Evolutionary conservation across 2,888 invertebrate genomes (phyloP), one percentile per base, ranked within the genome.

Genomic region (Andrena flavipes): DNA sequence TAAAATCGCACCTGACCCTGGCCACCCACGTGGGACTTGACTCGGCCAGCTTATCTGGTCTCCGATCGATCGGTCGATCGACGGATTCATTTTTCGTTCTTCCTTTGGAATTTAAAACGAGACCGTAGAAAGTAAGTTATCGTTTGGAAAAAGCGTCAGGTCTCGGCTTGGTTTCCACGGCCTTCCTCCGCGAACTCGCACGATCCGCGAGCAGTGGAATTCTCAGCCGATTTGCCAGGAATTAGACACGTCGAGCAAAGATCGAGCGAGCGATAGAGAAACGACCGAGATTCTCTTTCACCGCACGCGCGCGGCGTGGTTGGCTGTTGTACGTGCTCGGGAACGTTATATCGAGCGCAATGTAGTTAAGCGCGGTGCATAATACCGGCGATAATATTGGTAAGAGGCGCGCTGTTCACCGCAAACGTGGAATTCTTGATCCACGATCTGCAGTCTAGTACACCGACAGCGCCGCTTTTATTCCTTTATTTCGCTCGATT

Each of bases 311-410:
- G 64, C 67, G 60, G 42, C 42, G 5, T 16, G 42, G 4, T 5
- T 5, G 42, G 16, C 42, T 16, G 42, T 42, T 42, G 42, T 42
- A 42, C 42, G 42, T 16, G 42, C 42, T 5, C 42, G 42, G 42
- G 42, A 42, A 73, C 73, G 78, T 59, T 78, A 26, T 48, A 69
- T 48, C 65, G 74, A 64, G 64, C 56, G 65, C 73, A 85, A 80
- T 63, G 56, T 59, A 65, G 71, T 71, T 65, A 49, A 70, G 20
- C 29, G 6, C 29, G 49, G 68, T 10, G 63, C 68, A 80, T 86
- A 86, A 86, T 76, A 69, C 60, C 35, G 13, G 16, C 63, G 86
- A 86, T 86, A 86, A 79, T 80, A 84, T 80, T 78, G 73, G 78
- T 76, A 84, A 84, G 49, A 69, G 70, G 72, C 54, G 63, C 35